Conservation (phyloP, 2,797 vertebrate species). For the Heteromormyrus szaboi region DNA sequence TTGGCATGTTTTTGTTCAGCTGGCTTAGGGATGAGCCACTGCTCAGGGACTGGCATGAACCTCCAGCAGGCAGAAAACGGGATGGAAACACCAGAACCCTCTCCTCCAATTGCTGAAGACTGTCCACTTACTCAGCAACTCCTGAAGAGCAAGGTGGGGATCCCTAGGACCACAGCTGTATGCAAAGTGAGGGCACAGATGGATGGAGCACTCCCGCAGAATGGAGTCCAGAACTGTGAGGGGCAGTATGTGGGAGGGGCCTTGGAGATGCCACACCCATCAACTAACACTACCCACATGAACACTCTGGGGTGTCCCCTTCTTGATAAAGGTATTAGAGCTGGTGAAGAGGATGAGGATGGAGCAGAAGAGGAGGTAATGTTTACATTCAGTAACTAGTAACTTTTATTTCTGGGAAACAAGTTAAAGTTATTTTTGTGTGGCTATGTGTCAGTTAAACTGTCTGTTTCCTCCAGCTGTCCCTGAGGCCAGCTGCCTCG, state of each 20-base stretch:
- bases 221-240: neutral
- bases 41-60: neutral
- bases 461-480: neutral
- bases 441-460: neutral
- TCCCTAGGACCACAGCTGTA: neutral
- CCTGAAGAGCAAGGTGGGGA: neutral
- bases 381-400: neutral
- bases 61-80: neutral
- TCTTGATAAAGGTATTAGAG: neutral
- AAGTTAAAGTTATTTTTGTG: neutral
- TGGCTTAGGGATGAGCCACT: neutral
- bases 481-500: neutral
- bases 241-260: neutral
- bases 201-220: neutral
- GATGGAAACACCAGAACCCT: neutral
- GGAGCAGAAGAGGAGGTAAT: neutral
- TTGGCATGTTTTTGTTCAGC: slow-evolving; percentile 6
- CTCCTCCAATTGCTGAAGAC: neutral
- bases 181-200: neutral
- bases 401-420: neutral
- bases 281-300: neutral
- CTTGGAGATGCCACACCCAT: neutral
- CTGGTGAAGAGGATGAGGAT: neutral
- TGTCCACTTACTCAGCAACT: neutral
- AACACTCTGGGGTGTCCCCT: neutral